A percentile compares a stretch with the other conserved stretches of the same genome.
Evolutionary conservation across 2,888 invertebrate species (phyloP).

Genomic region (Amphipoea oculea): DNA sequence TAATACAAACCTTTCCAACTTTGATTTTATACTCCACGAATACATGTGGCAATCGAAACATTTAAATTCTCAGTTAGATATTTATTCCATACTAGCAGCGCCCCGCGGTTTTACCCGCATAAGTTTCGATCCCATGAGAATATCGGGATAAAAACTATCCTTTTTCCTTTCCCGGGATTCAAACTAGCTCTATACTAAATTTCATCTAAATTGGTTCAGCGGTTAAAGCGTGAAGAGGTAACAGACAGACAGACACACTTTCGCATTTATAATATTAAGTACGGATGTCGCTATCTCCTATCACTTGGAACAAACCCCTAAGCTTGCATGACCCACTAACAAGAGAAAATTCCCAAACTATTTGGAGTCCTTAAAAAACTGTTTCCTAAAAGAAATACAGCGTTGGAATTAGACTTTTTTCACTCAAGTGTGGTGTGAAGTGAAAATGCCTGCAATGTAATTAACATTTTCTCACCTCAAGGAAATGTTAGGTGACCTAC

Average conservation of each 20-base stretch:
- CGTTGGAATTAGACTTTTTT: conserved; percentile 16
- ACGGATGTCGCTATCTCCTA: conserved; percentile 20
- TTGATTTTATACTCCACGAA: neutral
- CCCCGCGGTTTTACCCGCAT: too few species aligned
- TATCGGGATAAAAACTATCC: too few species aligned
- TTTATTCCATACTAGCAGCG: too few species aligned
- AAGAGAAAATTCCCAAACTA: conserved; percentile 71
- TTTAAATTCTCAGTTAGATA: neutral
- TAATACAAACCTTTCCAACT: neutral
- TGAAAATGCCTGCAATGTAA: conserved; percentile 15
- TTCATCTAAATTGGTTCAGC: too few species aligned
- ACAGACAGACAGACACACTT: too few species aligned
- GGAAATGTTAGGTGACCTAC: conserved; percentile 4
- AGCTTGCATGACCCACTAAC: conserved; percentile 72
- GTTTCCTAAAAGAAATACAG: conserved; percentile 49
- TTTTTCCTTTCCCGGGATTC: too few species aligned
- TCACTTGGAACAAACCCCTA: conserved; percentile 57
- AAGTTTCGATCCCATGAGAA: too few species aligned
- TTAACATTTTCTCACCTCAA: conserved; percentile 27
- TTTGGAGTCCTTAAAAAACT: conserved; percentile 63
- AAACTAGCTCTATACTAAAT: too few species aligned
- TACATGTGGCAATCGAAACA: neutral
- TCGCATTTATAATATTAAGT: too few species aligned
- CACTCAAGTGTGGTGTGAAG: conserved; percentile 13
- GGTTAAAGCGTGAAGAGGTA: too few species aligned